Evolutionary conservation across 30 jellyfish, hydroid and myxozoan genomes (phyloP).

Genomic region (Phacellophora camtschatica): DNA sequence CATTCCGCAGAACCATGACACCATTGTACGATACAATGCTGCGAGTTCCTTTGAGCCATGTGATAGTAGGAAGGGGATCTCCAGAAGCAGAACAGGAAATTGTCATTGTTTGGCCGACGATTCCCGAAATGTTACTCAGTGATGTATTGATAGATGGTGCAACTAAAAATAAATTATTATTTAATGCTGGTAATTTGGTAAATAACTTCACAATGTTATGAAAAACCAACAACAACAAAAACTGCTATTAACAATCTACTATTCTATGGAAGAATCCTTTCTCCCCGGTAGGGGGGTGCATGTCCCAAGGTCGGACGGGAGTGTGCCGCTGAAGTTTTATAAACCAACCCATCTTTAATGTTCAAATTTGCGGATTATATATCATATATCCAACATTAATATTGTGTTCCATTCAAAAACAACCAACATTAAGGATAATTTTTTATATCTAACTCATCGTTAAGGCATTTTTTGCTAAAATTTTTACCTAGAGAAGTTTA

Average conservation of each 20-base stretch:
- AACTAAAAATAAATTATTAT: neutral
- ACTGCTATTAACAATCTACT: neutral
- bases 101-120: conserved; percentile 26
- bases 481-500: no score
- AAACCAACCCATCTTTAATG: no score
- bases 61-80: conserved; percentile 19
- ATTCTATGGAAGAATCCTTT: neutral
- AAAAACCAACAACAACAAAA: neutral
- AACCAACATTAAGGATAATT: no score
- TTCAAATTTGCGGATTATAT: no score
- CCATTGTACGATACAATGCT: neutral
- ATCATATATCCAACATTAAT: no score
- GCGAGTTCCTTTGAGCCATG: conserved; percentile 13
- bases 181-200: neutral
- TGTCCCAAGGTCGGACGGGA: no score
- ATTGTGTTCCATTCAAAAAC: no score
- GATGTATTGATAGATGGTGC: conserved; percentile 20
- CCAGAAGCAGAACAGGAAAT: conserved; percentile 48
- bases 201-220: neutral
- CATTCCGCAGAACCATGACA: neutral
- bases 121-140: conserved; percentile 15
- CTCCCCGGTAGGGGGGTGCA: no score
- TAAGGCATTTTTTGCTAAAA: neutral
- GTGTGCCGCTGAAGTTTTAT: no score
- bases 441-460: no score